phyloP scores from a whole-genome alignment of 2,113 vertebrate genomes.

The Polypterus senegalus region DNA sequence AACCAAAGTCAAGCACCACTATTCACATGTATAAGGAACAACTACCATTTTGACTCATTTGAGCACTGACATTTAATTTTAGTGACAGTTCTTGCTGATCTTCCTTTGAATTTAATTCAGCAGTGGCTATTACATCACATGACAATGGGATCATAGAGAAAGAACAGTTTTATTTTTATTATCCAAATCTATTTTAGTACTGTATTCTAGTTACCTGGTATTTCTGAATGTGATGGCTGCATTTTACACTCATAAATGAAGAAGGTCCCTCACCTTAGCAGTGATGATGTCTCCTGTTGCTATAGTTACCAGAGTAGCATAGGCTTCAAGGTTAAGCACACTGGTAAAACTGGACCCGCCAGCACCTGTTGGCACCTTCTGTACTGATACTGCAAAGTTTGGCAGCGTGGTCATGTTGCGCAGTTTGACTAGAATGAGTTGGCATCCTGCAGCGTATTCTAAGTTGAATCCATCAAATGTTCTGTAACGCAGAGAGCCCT shows the following conservation, averaged over 20 bases:
- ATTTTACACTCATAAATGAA: too few relatives aligned
- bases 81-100: too few relatives aligned
- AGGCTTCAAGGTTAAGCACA: constrained; percentile 24
- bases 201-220: too few relatives aligned
- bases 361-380: constrained; percentile 26
- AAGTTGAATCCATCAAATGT: constrained; percentile 35
- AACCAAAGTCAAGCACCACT: too few relatives aligned
- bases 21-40: too few relatives aligned
- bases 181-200: background rate
- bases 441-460: constrained; percentile 36
- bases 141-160: too few relatives aligned
- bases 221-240: too few relatives aligned
- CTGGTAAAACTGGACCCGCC: constrained; percentile 16
- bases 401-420: constrained; percentile 14
- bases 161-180: background rate
- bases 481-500: constrained; percentile 28
- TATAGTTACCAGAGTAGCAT: constrained; percentile 21
- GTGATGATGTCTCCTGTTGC: constrained; percentile 15
- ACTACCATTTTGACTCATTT: too few relatives aligned
- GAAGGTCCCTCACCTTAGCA: constrained; percentile 21
- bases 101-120: background rate
- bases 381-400: constrained; percentile 24
- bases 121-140: background rate
- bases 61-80: too few relatives aligned
- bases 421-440: constrained; percentile 27